A percentile compares a stretch with the other conserved stretches of the same genome.
These are phyloP conservation scores for Orussus abietinus DNA, from an alignment of 1,140 invertebrate genomes.

Conservation along the genomic window DNA sequence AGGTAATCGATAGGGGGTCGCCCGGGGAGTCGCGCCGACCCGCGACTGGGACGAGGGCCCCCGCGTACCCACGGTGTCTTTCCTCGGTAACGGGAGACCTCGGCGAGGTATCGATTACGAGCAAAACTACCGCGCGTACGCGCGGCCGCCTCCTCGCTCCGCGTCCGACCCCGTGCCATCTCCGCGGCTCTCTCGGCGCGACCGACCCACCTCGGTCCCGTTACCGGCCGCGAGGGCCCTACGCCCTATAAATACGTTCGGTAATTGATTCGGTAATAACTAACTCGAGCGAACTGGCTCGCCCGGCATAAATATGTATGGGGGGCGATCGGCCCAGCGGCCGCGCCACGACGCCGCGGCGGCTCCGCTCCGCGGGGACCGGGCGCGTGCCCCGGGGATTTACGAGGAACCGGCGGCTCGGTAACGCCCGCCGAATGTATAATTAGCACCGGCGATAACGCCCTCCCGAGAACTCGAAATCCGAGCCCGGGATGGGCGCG, in stretches of 20 bases:
- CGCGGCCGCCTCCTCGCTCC: background rate
- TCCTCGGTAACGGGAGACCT: slow-evolving; percentile 37
- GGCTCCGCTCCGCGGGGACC: too few relatives aligned
- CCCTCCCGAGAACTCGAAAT: slow-evolving; percentile 27
- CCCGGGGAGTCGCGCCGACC: background rate
- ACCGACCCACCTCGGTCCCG: too few relatives aligned
- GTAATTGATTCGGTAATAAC: slow-evolving; percentile 54
- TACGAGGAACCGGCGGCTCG: too few relatives aligned
- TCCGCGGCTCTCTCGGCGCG: too few relatives aligned
- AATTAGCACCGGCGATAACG: slow-evolving; percentile 18
- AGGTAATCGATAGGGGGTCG: background rate
- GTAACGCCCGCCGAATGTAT: too few relatives aligned
- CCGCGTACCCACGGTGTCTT: slow-evolving; percentile 24
- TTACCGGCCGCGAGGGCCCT: too few relatives aligned
- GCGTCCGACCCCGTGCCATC: too few relatives aligned
- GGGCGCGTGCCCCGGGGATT: too few relatives aligned
- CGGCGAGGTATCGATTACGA: slow-evolving; percentile 40
- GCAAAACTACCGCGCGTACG: slow-evolving; percentile 36
- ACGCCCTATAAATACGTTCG: slow-evolving; percentile 49
- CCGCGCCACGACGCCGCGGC: slow-evolving; percentile 10
- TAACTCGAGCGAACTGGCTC: slow-evolving; percentile 47
- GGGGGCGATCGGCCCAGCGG: background rate
- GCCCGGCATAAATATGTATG: slow-evolving; percentile 46
- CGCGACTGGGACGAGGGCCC: background rate
- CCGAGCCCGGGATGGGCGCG: slow-evolving; percentile 34